Evolutionary conservation across 1,140 invertebrate species (phyloP).

Genomic region (Drosophila mayri): DNA sequence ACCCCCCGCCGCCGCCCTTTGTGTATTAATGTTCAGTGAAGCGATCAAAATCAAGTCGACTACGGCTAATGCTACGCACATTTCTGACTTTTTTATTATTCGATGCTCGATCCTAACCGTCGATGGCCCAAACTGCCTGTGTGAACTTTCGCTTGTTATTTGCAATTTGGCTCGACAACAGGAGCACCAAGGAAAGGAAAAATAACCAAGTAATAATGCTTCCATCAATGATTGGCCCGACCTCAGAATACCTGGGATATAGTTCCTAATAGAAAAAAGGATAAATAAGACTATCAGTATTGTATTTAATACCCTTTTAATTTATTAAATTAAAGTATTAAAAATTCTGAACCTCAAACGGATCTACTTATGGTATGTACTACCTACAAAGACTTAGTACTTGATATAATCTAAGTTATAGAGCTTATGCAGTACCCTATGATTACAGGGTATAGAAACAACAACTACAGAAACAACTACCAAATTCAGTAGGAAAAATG

Average conservation of each 20-base stretch:
- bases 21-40: slow-evolving; percentile 83
- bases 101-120: slow-evolving; percentile 60
- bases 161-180: slow-evolving; percentile 72
- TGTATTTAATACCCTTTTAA: background rate
- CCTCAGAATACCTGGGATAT: slow-evolving; percentile 3
- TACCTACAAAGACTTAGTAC: background rate
- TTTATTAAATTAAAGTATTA: background rate
- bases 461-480: slow-evolving; percentile 20
- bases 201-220: slow-evolving; percentile 13
- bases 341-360: background rate
- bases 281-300: too few species aligned
- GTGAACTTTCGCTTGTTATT: slow-evolving; percentile 79
- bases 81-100: slow-evolving; percentile 55
- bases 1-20: background rate
- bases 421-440: too few species aligned
- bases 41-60: slow-evolving; percentile 83
- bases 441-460: slow-evolving; percentile 1
- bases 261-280: too few species aligned
- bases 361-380: background rate
- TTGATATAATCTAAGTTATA: background rate
- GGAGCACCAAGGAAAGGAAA: slow-evolving; percentile 33
- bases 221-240: background rate
- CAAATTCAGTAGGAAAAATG: slow-evolving; percentile 5
- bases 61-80: slow-evolving; percentile 82
- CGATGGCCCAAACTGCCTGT: slow-evolving; percentile 50